Base-by-base conservation (phyloP, 37 sponge, comb jelly and placozoan species). In the Beroe forskalii region DNA sequence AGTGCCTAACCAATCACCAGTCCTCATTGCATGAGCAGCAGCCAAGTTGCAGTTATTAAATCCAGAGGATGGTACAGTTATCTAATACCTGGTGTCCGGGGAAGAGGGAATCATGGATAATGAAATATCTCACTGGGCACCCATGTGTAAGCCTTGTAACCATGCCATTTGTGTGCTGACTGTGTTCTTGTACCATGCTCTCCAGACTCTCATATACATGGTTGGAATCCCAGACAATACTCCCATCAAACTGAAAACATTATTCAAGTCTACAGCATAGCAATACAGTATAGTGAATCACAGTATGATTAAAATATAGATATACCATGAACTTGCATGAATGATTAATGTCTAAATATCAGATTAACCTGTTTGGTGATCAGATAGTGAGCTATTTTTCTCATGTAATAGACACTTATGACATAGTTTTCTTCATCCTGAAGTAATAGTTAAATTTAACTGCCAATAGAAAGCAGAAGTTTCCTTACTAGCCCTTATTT, bases 361-460 rank as follows among this genome's bases (percentile, higher is more conserved):
- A n/a, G n/a, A 48, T 48, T 36, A 42, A 80, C 86, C 86, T 80
- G 55, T 43, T 80, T 80, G 4, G 22, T 80, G 23, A 80, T 80
- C 1, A 80, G 86, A 80, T 80, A 80, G 86, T 80, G 86, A 38
- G 86, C 86, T 41, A 80, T 80, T n/a, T 44, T 32, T 22, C 86
- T 41, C n/a, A 22, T 80, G 30, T 38, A 80, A 27, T 44, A 80
- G 3, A 80, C 86, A 80, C 86, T 80, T 23, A 80, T 80, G 4
- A 80, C 86, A 80, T 80, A 80, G 31, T 80, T 80, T 25, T 80
- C 86, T 42, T 80, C 86, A 38, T 80, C 86, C 55, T 69, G 66
- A 30, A n/a, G 31, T n/a, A n/a, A n/a, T n/a, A n/a, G n/a, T n/a
- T n/a, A n/a, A n/a, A n/a, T n/a, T n/a, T n/a, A n/a, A n/a, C n/a